Evolutionary conservation across 2,888 invertebrate species (phyloP), one percentile per base, ranked within the genome.

Genomic region (Dolichomitus sp.): DNA sequence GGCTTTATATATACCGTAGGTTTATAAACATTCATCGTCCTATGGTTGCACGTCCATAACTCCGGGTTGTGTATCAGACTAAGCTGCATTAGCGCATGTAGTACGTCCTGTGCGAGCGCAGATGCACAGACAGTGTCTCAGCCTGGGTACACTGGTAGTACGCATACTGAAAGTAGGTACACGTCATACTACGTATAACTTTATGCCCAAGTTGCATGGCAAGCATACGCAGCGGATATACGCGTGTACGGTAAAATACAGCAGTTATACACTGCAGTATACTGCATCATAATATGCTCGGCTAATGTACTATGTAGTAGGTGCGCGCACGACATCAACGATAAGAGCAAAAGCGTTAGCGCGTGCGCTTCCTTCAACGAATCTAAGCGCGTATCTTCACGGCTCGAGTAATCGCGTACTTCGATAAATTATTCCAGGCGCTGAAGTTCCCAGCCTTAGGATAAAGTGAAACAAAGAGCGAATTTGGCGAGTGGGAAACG

Each of bases 381-480:
- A 81, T 81, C 81, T 81, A 74, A 69, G 69, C 77, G 73, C 73
- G 78, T 78, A 81, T 81, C 81, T 78, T 81, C 81, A 81, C 81
- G 78, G 81, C 74, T 81, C 68, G 77, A 48, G 48, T 69, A 78
- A 81, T 81, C 77, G 81, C 45, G 78, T 81, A 78, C 77, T 63
- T 74, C 59, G 76, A 78, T 81, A 81, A 78, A 81, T 81, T 81
- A 81, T 81, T 77, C 76, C 59, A 30, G 42, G 27, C 73, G 61
- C 27, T 48, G 57, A 2, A 5, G 57, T 17, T 33, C 37, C 33
- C 50, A 33, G 37, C 33, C 37, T 14, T 19, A 19, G 69, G 40
- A 5, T 33, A 42, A 33, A 17, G 37, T 12, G 61, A 23, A 14
- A 12, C 17, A 42, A 30, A 37, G 63, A 17, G 48, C 19, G 23